Evolutionary conservation across 2,888 invertebrate genomes (phyloP).

Genomic region (Phyllotreta cruciferae): DNA sequence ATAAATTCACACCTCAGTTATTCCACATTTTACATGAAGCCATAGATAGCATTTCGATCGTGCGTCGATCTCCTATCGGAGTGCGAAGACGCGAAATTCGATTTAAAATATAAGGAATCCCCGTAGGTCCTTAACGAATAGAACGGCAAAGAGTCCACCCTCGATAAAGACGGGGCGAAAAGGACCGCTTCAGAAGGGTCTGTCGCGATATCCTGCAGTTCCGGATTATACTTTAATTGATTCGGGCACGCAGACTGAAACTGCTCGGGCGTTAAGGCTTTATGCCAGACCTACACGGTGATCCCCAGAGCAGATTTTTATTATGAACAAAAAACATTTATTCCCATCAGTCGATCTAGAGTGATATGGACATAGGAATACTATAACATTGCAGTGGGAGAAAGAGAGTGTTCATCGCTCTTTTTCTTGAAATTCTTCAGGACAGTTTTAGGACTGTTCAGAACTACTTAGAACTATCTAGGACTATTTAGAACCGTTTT

Average conservation of each 20-base stretch:
- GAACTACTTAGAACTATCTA: too few relatives aligned
- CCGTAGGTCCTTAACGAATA: constrained; percentile 20
- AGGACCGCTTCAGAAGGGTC: constrained; percentile 45
- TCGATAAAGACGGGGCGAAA: constrained; percentile 33
- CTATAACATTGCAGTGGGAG: too few relatives aligned
- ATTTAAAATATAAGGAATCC: constrained; percentile 10
- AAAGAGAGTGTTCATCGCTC: too few relatives aligned
- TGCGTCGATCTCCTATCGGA: not conserved
- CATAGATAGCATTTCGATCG: not conserved
- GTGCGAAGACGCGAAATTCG: constrained; percentile 4
- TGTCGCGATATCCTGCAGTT: constrained; percentile 60
- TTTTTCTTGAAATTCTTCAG: too few relatives aligned
- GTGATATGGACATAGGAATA: too few relatives aligned
- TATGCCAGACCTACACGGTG: constrained; percentile 20
- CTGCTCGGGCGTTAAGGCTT: constrained; percentile 59
- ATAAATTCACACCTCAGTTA: too few relatives aligned
- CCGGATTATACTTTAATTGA: constrained; percentile 70
- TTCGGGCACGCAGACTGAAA: constrained; percentile 62
- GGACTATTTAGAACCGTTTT: too few relatives aligned
- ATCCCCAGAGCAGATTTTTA: not conserved
- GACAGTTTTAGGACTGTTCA: too few relatives aligned
- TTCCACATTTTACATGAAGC: too few relatives aligned
- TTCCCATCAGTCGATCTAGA: too few relatives aligned
- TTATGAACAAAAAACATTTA: not conserved
- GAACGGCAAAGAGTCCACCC: constrained; percentile 36